Conservation (phyloP, 2,888 invertebrate species). For the Epiblema foenella region DNA sequence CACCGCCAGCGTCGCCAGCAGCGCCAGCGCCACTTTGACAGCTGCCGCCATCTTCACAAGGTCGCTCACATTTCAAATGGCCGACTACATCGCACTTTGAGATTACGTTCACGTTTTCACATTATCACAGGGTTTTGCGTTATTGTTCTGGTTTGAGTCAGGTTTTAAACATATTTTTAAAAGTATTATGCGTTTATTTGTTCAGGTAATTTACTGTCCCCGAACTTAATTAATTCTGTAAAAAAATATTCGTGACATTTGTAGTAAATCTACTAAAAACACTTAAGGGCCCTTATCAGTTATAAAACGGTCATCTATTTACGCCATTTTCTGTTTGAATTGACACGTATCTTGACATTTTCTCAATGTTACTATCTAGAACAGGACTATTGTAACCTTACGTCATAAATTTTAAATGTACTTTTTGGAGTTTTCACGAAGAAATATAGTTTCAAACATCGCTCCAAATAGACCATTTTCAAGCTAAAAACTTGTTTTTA, state of each 20-base stretch:
- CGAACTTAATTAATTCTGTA: not conserved
- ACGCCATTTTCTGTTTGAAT: no score
- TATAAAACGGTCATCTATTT: no score
- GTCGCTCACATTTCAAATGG: slow-evolving; percentile 47
- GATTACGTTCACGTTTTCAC: slow-evolving; percentile 24
- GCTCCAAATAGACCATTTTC: no score
- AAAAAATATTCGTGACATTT: not conserved
- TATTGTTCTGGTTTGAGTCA: not conserved
- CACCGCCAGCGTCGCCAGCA: slow-evolving; percentile 67
- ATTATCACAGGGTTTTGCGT: not conserved
- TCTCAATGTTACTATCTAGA: no score
- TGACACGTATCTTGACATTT: no score
- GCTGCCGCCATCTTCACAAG: slow-evolving; percentile 26
- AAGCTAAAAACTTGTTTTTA: no score
- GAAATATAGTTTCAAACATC: no score
- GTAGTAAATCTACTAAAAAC: no score
- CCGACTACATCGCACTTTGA: slow-evolving; percentile 43
- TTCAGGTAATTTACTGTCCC: not conserved
- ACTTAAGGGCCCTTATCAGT: no score
- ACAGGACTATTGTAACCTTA: no score
- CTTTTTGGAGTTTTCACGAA: no score
- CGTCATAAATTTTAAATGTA: no score
- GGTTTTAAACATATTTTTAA: slow-evolving; percentile 1
- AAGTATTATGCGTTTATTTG: not conserved
- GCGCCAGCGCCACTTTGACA: slow-evolving; percentile 71